phyloP scores from a whole-genome alignment of 2,797 vertebrate genomes.

The Lepilemur septentrionalis region DNA sequence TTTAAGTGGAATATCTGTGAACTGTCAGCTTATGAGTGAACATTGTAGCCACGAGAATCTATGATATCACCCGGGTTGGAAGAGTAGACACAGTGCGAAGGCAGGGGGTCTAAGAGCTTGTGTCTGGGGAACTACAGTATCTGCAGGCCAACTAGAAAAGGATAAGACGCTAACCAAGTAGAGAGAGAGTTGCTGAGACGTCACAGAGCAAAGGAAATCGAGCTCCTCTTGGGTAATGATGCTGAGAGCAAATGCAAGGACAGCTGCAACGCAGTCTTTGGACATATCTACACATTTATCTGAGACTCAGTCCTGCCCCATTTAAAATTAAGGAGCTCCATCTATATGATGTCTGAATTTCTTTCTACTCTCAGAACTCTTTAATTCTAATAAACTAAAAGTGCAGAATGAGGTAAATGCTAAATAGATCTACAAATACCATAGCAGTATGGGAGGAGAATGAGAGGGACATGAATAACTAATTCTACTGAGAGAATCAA shows the following conservation, averaged over 20 bases:
- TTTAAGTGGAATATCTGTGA: not conserved
- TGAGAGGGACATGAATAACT: not conserved
- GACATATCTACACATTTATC: too few relatives aligned
- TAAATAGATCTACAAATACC: not conserved
- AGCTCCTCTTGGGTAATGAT: too few relatives aligned
- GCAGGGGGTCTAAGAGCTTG: too few relatives aligned
- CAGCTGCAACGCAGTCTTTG: not conserved
- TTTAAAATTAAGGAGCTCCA: not conserved
- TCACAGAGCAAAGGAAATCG: not conserved
- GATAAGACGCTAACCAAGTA: not conserved
- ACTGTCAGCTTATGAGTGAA: not conserved
- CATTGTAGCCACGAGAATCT: not conserved
- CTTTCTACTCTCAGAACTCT: not conserved
- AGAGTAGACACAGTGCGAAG: rapidly evolving
- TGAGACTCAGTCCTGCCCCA: not conserved
- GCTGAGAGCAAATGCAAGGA: not conserved
- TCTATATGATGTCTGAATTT: not conserved
- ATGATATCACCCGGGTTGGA: rapidly evolving
- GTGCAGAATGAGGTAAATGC: not conserved
- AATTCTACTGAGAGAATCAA: not conserved
- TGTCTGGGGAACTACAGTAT: not conserved
- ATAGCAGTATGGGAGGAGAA: not conserved
- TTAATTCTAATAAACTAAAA: not conserved
- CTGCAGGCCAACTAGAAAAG: not conserved
- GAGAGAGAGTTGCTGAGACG: not conserved